Evolutionary conservation across 2,888 invertebrate species (phyloP).

Genomic region (Salticus scenicus): DNA sequence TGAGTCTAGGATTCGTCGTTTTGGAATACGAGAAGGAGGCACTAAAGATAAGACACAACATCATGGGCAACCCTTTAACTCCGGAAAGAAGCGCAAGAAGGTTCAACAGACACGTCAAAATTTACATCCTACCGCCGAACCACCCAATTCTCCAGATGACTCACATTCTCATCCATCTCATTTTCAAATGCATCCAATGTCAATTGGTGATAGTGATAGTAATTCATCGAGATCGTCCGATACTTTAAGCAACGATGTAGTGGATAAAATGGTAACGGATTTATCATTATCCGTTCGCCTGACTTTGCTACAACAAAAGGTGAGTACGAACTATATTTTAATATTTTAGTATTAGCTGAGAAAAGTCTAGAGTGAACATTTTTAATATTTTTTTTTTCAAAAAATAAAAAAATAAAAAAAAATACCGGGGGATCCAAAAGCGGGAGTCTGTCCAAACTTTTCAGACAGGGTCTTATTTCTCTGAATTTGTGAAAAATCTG

Average conservation of each 20-base stretch:
- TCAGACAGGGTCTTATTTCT: too few relatives aligned
- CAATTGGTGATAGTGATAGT: constrained; percentile 48
- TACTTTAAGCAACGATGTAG: constrained; percentile 33
- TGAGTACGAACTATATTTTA: constrained; percentile 39
- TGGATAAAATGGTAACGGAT: constrained; percentile 47
- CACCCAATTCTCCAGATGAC: constrained; percentile 49
- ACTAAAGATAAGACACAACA: not conserved
- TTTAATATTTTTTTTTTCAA: too few relatives aligned
- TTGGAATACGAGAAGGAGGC: not conserved
- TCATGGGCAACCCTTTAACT: constrained; percentile 2
- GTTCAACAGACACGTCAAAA: not conserved
- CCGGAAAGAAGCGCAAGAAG: constrained; percentile 22
- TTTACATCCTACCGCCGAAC: constrained; percentile 5
- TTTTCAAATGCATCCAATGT: constrained; percentile 36
- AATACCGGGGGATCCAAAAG: too few relatives aligned
- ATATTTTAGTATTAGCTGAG: too few relatives aligned
- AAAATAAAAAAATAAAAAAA: too few relatives aligned
- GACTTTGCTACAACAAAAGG: constrained; percentile 53
- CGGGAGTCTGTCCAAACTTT: too few relatives aligned
- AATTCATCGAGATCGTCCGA: constrained; percentile 49
- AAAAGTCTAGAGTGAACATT: too few relatives aligned
- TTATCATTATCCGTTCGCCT: constrained; percentile 56
- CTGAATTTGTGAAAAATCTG: too few relatives aligned
- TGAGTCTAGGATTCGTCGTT: constrained; percentile 19
- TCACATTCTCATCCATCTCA: constrained; percentile 35